These are phyloP conservation scores for Bubo bubo DNA, from an alignment of 2,113 vertebrate species.

Conservation along the genomic window DNA sequence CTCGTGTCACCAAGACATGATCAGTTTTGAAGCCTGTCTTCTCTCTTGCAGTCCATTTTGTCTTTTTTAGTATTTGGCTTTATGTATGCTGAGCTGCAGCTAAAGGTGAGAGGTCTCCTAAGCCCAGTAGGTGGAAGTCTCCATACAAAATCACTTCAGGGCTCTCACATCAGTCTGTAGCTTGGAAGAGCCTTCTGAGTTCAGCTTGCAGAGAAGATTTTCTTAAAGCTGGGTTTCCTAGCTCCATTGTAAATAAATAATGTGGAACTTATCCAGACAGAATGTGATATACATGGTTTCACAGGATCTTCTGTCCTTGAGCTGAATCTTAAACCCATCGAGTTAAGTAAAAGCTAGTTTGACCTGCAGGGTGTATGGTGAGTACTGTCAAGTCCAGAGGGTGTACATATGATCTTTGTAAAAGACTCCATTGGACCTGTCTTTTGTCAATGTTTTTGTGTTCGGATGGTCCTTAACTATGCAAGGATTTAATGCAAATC, in stretches of 20 bases:
- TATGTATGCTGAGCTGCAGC: not conserved
- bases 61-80: not conserved
- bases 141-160: not conserved
- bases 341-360: not conserved
- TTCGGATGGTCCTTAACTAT: not conserved
- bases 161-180: not conserved
- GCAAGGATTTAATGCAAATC: not conserved
- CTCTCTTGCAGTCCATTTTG: not conserved
- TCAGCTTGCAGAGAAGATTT: not conserved
- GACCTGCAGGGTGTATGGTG: not conserved
- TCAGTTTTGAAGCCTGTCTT: not conserved
- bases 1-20: not conserved
- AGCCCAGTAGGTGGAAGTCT: not conserved
- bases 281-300: not conserved
- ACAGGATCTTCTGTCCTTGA: not conserved
- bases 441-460: not conserved
- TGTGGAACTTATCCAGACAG: not conserved
- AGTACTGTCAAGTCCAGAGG: not conserved
- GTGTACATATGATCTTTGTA: not conserved
- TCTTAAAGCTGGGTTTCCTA: not conserved
- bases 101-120: not conserved
- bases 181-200: not conserved
- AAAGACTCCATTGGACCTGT: not conserved
- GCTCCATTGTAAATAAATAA: not conserved
- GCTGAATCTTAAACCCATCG: not conserved